Base-by-base conservation (phyloP, 2,113 vertebrate genomes). In the Sterna hirundo region DNA sequence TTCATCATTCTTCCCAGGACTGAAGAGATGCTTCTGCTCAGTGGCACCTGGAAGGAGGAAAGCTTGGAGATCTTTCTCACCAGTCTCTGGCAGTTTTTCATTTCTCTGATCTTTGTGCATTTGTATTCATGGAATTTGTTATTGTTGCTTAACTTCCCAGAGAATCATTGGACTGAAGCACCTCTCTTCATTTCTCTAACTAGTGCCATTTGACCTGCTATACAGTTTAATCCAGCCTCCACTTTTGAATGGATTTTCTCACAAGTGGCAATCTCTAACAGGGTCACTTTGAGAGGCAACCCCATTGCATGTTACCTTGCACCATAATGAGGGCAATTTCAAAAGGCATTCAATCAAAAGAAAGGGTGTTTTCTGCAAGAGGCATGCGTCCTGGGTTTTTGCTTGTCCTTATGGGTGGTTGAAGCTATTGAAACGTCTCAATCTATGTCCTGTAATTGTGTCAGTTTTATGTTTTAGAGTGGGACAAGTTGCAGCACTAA, bases 71-170 rank as follows among this genome's bases (percentile, higher is more conserved):
- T 47, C 65, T 90, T 88, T 66, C 58, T 84, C 58, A 65, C 27
- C 17, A 8, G 2, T 12, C 36, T 84, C 62, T 42, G 34, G 13
- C 69, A 58, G 47, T 65, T 86, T 85, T 94, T 91, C 64, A 74
- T 86, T 91, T 92, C 29, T 65, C 61, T 87, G 36, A 78, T 97
- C 94, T 85, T 91, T 54, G 82, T 96, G 69, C 94, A 96, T 97
- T 98, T 96, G 91, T 98, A 98, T 98, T 98, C 96, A 97, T 98
- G 96, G 97, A 98, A 98, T 98, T 97, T 97, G 95, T 98, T 97
- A 91, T 85, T 97, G 96, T 98, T 98, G 95, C 94, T 98, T 98
- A 98, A 98, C 97, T 97, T 98, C 93, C 94, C 91, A 95, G 88
- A 97, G 96, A 86, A 97, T 96, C 91, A 90, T 96, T 98, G 97